phyloP scores from a whole-genome alignment of 2,797 vertebrate genomes.

The Coreius guichenoti region DNA sequence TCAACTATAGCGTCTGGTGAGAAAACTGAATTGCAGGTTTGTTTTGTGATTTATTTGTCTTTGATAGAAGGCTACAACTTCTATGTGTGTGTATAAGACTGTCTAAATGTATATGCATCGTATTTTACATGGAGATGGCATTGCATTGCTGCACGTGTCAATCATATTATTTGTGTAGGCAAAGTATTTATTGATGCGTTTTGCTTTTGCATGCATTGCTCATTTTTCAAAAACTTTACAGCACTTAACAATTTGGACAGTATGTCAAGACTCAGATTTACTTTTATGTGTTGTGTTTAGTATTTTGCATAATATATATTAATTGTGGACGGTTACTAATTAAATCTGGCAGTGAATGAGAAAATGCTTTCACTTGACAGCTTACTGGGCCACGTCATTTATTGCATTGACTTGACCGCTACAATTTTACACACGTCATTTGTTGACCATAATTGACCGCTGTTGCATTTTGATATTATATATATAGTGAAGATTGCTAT shows the following conservation, averaged over 20 bases:
- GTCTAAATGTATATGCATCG: background rate
- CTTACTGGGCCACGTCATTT: constrained; percentile 37
- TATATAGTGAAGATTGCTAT: background rate
- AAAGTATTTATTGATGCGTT: background rate
- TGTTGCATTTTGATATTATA: constrained; percentile 21
- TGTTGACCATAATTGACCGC: constrained; percentile 33
- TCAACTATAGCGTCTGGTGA: background rate
- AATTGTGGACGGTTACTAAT: background rate
- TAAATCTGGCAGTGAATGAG: background rate
- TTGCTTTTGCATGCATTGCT: background rate
- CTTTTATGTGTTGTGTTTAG: background rate
- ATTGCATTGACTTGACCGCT: constrained; percentile 20
- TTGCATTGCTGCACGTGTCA: too few relatives aligned
- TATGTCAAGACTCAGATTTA: background rate
- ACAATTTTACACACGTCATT: constrained; percentile 44
- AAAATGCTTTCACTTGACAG: background rate
- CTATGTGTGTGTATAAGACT: background rate
- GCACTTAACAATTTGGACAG: background rate
- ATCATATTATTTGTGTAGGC: background rate
- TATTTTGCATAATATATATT: background rate
- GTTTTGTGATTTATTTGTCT: constrained; percentile 17
- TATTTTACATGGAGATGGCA: background rate
- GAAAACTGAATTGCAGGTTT: background rate
- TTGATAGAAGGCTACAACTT: background rate
- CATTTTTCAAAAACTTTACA: background rate